These are phyloP conservation scores for Setophaga petechia DNA, from an alignment of 2,113 vertebrate species.

Conservation along the genomic window DNA sequence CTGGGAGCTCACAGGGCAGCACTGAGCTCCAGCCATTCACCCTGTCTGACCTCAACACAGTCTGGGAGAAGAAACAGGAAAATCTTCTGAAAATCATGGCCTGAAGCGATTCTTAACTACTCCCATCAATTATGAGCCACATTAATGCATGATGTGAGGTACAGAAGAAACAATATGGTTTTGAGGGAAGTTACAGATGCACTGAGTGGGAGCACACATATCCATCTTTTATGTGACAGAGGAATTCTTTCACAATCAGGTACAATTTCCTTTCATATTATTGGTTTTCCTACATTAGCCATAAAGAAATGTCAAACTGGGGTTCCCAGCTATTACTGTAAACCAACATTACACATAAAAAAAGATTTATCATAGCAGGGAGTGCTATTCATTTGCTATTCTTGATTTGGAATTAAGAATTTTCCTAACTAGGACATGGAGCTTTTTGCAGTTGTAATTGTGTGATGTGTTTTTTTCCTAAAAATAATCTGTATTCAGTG, in stretches of 20 bases:
- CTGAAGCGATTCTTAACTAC: background rate
- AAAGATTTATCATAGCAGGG: background rate
- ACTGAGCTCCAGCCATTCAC: background rate
- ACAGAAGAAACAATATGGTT: background rate
- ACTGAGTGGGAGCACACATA: background rate
- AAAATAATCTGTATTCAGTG: background rate
- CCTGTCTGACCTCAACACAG: background rate
- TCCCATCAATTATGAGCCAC: background rate
- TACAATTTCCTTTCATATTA: background rate
- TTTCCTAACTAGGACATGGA: background rate
- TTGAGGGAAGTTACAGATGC: background rate
- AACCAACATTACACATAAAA: background rate
- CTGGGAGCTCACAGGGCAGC: background rate
- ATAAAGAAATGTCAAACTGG: background rate
- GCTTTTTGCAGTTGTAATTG: background rate
- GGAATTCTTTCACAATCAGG: background rate
- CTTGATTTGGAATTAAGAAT: background rate
- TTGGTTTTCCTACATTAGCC: background rate
- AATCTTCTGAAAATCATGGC: background rate
- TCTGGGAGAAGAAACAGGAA: background rate
- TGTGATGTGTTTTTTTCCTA: background rate
- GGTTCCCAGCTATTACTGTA: background rate
- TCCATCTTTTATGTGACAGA: background rate
- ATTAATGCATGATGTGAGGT: background rate
- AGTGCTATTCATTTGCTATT: background rate